These are phyloP conservation scores for Mantis religiosa DNA, from an alignment of 2,888 invertebrate genomes.

Conservation along the genomic window DNA sequence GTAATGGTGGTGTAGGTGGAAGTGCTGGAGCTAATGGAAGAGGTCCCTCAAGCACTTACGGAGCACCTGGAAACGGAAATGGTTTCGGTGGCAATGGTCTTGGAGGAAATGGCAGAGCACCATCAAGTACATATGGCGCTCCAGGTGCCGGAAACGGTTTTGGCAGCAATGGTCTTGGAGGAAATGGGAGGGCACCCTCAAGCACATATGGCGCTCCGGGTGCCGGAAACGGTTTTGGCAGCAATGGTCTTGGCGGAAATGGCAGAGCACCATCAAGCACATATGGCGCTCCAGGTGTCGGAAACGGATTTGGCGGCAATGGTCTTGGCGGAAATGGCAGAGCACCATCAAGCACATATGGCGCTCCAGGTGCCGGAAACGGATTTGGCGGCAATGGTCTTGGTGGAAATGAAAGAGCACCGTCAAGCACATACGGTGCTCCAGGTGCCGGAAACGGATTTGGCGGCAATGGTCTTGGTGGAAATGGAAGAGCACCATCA, in stretches of 20 bases:
- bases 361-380: background rate
- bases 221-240: slow-evolving; percentile 9
- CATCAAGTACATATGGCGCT: background rate
- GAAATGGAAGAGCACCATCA: slow-evolving; percentile 18
- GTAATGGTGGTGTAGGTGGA: background rate
- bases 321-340: slow-evolving; percentile 20
- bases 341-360: slow-evolving; percentile 1
- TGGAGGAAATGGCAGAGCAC: background rate
- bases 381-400: slow-evolving; percentile 9
- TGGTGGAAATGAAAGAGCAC: slow-evolving; percentile 1
- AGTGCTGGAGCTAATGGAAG: background rate
- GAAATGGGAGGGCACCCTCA: slow-evolving; percentile 19
- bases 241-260: slow-evolving; percentile 1
- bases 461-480: background rate
- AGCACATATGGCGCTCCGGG: slow-evolving; percentile 26
- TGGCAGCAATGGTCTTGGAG: background rate
- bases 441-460: slow-evolving; percentile 13
- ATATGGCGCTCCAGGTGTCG: slow-evolving; percentile 23
- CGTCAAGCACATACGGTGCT: slow-evolving; percentile 24
- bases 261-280: slow-evolving; percentile 23
- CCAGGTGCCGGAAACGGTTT: background rate
- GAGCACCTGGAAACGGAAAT: background rate
- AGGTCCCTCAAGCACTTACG: background rate
- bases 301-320: slow-evolving; percentile 23
- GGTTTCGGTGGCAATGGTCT: slow-evolving; percentile 8